phyloP scores from a whole-genome alignment of 2,113 vertebrate genomes.

The Engystomops pustulosus region DNA sequence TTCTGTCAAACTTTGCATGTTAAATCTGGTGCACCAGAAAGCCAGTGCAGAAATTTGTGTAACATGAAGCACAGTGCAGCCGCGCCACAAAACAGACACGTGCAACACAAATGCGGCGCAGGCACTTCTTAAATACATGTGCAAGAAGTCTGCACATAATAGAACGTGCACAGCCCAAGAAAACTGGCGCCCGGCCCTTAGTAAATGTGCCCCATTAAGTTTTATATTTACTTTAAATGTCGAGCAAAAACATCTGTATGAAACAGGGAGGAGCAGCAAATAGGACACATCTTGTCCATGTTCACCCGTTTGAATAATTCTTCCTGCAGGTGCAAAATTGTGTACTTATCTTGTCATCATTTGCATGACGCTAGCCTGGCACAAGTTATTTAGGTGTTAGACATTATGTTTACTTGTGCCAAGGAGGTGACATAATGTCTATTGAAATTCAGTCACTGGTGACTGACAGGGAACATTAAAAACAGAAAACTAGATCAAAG shows the following conservation, averaged over 20 bases:
- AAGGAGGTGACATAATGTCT: conserved; percentile 79
- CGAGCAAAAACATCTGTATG: conserved; percentile 39
- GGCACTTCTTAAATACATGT: no score
- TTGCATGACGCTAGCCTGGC: background rate
- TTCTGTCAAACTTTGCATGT: no score
- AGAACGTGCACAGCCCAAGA: no score
- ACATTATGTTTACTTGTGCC: conserved; percentile 71
- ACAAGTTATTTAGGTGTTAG: conserved; percentile 66
- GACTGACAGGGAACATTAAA: conserved; percentile 71
- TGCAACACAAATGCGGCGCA: no score
- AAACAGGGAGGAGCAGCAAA: conserved; percentile 53
- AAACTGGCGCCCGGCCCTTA: no score
- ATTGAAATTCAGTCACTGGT: conserved; percentile 68
- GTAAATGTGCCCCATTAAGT: no score
- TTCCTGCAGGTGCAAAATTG: conserved; percentile 50
- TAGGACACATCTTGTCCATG: conserved; percentile 49
- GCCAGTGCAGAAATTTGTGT: no score
- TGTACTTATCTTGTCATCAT: conserved; percentile 73
- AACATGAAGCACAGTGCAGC: no score
- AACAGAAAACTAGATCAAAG: conserved; percentile 70
- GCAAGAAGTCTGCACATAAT: no score
- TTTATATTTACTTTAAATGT: conserved; percentile 3
- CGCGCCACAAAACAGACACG: no score
- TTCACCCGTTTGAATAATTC: conserved; percentile 30
- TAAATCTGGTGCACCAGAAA: no score